Evolutionary conservation across 2,113 vertebrate species (phyloP), one percentile per base, ranked within the genome.

Genomic region (Taxidea taxus): DNA sequence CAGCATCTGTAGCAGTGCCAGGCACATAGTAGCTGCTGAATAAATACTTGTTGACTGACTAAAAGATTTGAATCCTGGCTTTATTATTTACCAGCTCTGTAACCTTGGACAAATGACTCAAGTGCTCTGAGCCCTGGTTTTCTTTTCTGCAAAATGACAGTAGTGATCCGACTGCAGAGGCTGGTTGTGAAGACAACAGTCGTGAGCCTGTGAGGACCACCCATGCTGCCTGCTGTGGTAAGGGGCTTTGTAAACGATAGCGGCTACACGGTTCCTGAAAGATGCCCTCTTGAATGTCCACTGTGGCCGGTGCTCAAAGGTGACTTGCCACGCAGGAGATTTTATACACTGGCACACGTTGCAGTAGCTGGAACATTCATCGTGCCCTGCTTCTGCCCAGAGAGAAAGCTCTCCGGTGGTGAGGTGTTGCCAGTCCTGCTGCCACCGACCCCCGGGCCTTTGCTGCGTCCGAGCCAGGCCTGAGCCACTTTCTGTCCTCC

Each of bases 161-260:
- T 39, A 8, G 51, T 25, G 51, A 6, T 70, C 39, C 44, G n/a
- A 31, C 25, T 29, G 13, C 91, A 47, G 7, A 66, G 44, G 39
- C 34, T 12, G 12, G 0, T 3, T 31, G n/a, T 14, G 49, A 25
- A 58, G 75, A 49, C 13, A 7, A 1, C 37, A 75, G 44, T n/a
- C n/a, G 9, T 20, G 4, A 21, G 42, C 6, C 49, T 3, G 9
- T 3, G 29, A 44, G 60, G 58, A 34, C 37, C 42, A 4, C 56
- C 14, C n/a, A 0, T 9, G 74, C 44, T 7, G 11, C 39, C 54
- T 1, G 18, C 68, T 0, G 0, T 27, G 13, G 66, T 2, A 0
- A 0, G 21, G 47, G 1, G 62, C 56, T 14, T 13, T 14, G 0
- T 11, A 6, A n/a, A 1, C 11, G 0, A 8, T 4, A 31, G 62